These are phyloP conservation scores for Eulemur macaco DNA, from an alignment of 2,113 vertebrate genomes.

Conservation along the genomic window DNA sequence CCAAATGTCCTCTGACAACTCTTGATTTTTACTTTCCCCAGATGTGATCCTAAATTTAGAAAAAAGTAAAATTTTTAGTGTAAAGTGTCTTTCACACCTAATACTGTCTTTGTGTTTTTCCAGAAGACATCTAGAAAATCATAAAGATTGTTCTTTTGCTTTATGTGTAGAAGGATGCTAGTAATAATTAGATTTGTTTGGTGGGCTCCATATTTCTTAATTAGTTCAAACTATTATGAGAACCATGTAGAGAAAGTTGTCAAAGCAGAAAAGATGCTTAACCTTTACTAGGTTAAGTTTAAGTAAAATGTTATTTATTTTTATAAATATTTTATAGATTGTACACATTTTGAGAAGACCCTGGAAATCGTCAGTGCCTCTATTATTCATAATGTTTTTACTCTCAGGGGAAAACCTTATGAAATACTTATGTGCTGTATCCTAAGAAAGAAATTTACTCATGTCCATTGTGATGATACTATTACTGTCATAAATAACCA, in stretches of 20 bases:
- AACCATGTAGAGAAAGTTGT: not conserved
- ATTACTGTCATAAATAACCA: not conserved
- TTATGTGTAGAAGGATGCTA: not conserved
- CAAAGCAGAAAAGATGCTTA: not conserved
- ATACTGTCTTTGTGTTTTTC: not conserved
- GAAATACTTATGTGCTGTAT: not conserved
- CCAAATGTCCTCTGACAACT: not conserved
- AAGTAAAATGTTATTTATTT: not conserved
- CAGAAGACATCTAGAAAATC: not conserved
- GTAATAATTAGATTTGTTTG: not conserved
- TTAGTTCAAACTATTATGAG: not conserved
- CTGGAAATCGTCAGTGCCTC: not conserved
- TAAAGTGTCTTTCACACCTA: not conserved
- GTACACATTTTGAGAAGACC: not conserved
- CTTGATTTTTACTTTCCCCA: not conserved
- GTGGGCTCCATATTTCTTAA: not conserved
- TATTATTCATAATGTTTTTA: not conserved
- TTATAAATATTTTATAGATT: not conserved
- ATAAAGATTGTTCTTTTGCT: not conserved
- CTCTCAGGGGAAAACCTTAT: not conserved
- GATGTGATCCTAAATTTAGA: not conserved
- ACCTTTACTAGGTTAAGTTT: not conserved
- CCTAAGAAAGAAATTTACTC: not conserved
- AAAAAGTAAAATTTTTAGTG: not conserved
- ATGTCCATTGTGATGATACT: not conserved